Conservation (phyloP, 2,797 vertebrate genomes). For the Pelobates cultripes region DNA sequence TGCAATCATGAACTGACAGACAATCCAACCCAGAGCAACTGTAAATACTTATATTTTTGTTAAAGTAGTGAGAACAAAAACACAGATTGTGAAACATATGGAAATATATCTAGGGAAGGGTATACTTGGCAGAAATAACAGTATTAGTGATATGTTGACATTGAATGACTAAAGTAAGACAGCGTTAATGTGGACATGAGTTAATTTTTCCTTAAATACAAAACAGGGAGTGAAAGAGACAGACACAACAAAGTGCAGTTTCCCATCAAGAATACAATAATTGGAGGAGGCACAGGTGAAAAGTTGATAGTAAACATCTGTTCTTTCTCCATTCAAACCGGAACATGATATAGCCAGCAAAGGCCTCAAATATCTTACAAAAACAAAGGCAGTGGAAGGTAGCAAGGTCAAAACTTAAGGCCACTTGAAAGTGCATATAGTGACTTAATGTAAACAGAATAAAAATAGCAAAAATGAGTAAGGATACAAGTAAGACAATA, state of each 20-base stretch:
- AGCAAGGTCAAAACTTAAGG: not conserved
- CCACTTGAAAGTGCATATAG: not conserved
- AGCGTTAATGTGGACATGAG: not conserved
- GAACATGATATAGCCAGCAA: not conserved
- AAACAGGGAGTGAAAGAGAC: constrained; percentile 7
- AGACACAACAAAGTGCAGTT: constrained; percentile 23
- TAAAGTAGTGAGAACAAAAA: not conserved
- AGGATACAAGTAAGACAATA: not conserved
- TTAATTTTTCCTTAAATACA: constrained; percentile 7
- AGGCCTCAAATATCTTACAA: constrained; percentile 3
- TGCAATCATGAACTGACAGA: constrained; percentile 18
- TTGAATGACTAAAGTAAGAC: not conserved
- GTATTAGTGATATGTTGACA: not conserved
- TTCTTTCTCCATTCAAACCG: constrained; percentile 10
- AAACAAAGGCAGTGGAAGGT: constrained; percentile 4
- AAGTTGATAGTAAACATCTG: constrained; percentile 30
- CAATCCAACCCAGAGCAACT: constrained; percentile 5
- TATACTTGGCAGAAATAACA: not conserved
- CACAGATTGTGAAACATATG: not conserved
- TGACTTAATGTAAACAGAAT: not conserved
- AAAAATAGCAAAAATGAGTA: not conserved
- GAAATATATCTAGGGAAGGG: not conserved
- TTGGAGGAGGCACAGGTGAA: constrained; percentile 24
- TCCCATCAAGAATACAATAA: constrained; percentile 15
- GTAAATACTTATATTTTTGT: not conserved